Evolutionary conservation across 2,113 vertebrate genomes (phyloP).

Genomic region (Scopus umbretta): DNA sequence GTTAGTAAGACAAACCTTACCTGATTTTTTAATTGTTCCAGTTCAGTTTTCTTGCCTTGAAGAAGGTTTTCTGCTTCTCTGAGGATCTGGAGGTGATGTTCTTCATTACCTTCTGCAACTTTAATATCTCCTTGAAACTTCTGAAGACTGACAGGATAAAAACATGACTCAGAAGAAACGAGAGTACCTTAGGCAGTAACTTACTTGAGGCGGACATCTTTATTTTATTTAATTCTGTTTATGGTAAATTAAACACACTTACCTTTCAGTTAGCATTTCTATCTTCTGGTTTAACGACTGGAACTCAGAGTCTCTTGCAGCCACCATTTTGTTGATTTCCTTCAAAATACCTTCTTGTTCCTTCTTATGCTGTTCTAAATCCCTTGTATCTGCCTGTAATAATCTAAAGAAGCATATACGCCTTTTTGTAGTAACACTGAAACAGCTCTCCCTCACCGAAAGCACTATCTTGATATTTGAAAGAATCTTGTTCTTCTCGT

Average conservation of each 20-base stretch:
- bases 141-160: conserved; percentile 70
- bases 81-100: conserved; percentile 68
- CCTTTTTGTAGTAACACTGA: neutral
- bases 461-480: neutral
- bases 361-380: conserved; percentile 68
- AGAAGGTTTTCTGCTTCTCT: conserved; percentile 73
- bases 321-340: conserved; percentile 71
- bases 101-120: conserved; percentile 65
- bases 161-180: neutral
- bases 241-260: neutral
- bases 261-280: conserved; percentile 72
- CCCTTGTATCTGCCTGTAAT: conserved; percentile 68
- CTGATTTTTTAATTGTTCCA: conserved; percentile 72
- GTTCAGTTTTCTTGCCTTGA: conserved; percentile 67
- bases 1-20: conserved; percentile 19
- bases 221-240: neutral
- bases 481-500: neutral
- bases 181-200: neutral
- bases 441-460: neutral
- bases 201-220: neutral
- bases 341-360: conserved; percentile 76
- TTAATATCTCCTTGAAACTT: conserved; percentile 71
- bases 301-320: conserved; percentile 73
- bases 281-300: conserved; percentile 74
- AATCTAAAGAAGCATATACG: conserved; percentile 60